These are phyloP conservation scores for Epizoanthus scotinus DNA, from an alignment of 92 coral and sea anemone species.

Conservation along the genomic window DNA sequence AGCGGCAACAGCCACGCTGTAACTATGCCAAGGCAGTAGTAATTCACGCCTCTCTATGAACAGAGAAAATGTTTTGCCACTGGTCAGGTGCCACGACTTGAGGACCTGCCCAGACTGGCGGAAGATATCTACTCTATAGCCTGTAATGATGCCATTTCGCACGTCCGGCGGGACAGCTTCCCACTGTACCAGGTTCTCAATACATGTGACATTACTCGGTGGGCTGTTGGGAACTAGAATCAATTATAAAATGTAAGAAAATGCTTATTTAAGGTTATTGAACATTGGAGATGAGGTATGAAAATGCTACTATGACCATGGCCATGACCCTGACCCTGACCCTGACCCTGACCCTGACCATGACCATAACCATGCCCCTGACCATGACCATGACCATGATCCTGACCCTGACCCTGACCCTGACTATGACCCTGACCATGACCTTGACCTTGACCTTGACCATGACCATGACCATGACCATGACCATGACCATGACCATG, in stretches of 20 bases:
- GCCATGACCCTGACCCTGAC: too few species aligned
- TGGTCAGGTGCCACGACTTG: background rate
- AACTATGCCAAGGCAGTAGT: background rate
- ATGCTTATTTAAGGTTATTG: background rate
- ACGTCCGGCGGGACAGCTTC: background rate
- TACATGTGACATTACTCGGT: background rate
- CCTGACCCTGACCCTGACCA: too few species aligned
- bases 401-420: too few species aligned
- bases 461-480: too few species aligned
- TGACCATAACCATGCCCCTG: too few species aligned
- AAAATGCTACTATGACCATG: too few species aligned
- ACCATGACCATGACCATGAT: too few species aligned
- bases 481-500: too few species aligned
- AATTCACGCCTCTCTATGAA: background rate
- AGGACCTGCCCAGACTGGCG: background rate
- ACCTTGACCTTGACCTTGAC: too few species aligned
- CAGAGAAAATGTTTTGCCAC: background rate
- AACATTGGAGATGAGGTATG: too few species aligned
- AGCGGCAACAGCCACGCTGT: conserved; percentile 7
- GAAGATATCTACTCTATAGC: conserved; percentile 1
- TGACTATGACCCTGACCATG: too few species aligned
- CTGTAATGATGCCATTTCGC: conserved; percentile 15
- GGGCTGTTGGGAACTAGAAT: background rate
- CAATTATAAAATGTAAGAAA: background rate
- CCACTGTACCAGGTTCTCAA: conserved; percentile 7